Percentiles rank a stretch among this genome's conserved stretches.
Conservation (phyloP, 2,888 invertebrate species). For the Noctua pronuba region DNA sequence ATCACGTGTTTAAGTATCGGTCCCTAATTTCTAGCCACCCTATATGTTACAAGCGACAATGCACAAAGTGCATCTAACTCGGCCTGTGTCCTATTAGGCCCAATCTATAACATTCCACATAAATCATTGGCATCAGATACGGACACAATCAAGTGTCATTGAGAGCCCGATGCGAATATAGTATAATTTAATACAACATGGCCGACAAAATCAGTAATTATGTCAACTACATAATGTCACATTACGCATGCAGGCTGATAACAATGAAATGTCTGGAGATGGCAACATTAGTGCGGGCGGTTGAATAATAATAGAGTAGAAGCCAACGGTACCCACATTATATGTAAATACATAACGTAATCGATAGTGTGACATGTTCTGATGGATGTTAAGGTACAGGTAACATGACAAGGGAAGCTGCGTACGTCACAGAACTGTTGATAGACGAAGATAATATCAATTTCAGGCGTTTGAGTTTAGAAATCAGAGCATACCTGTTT, state of each 20-base stretch:
- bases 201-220: slow-evolving; percentile 63
- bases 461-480: neutral
- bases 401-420: slow-evolving; percentile 27
- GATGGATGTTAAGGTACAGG: slow-evolving; percentile 36
- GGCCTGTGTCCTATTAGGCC: slow-evolving; percentile 8
- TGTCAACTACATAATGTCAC: slow-evolving; percentile 70
- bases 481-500: neutral
- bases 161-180: slow-evolving; percentile 30
- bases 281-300: slow-evolving; percentile 74
- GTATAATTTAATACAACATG: slow-evolving; percentile 59
- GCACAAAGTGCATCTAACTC: slow-evolving; percentile 5
- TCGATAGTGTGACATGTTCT: slow-evolving; percentile 37
- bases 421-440: slow-evolving; percentile 18
- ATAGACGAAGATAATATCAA: neutral
- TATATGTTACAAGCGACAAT: neutral
- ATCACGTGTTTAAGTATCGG: too few relatives aligned
- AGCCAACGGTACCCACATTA: slow-evolving; percentile 45
- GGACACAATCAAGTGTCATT: slow-evolving; percentile 47
- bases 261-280: slow-evolving; percentile 74
- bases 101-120: slow-evolving; percentile 41
- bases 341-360: slow-evolving; percentile 49
- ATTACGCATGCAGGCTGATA: slow-evolving; percentile 76
- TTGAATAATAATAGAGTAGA: slow-evolving; percentile 65
- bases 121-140: slow-evolving; percentile 51
- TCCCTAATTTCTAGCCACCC: too few relatives aligned